Evolutionary conservation across 2,113 vertebrate genomes (phyloP).

Genomic region (Dromas ardeola): DNA sequence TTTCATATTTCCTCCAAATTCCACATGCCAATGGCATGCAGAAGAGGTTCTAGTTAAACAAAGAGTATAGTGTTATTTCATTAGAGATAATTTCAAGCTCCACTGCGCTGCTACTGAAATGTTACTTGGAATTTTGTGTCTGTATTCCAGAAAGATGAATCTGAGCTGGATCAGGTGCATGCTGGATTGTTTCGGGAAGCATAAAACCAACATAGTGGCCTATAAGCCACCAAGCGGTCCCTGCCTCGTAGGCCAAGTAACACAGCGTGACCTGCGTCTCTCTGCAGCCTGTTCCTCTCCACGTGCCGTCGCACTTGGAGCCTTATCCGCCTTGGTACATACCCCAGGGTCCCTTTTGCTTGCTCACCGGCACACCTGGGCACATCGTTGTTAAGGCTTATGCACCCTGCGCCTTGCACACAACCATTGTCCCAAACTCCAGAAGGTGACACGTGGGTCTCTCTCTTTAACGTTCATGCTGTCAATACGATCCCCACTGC

Average conservation of each 20-base stretch:
- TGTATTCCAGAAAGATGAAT: not conserved
- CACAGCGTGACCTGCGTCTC: too few relatives aligned
- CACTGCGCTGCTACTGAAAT: not conserved
- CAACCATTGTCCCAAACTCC: not conserved
- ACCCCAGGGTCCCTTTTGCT: not conserved
- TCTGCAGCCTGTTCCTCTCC: not conserved
- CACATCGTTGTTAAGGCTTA: not conserved
- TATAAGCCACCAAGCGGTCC: not conserved
- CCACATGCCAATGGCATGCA: not conserved
- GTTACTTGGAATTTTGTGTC: not conserved
- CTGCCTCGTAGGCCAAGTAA: not conserved
- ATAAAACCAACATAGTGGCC: not conserved
- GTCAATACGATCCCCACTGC: not conserved
- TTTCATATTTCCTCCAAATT: not conserved
- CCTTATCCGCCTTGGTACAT: not conserved
- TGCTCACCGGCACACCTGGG: not conserved
- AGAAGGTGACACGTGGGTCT: not conserved
- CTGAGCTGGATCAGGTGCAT: not conserved
- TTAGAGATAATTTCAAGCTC: not conserved
- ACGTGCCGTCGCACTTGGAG: accelerated
- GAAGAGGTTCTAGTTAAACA: not conserved
- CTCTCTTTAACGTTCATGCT: not conserved
- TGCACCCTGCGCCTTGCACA: not conserved
- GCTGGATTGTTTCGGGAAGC: not conserved
- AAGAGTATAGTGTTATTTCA: not conserved